Evolutionary conservation across 2,113 vertebrate genomes (phyloP).

Genomic region (Salvator merianae): DNA sequence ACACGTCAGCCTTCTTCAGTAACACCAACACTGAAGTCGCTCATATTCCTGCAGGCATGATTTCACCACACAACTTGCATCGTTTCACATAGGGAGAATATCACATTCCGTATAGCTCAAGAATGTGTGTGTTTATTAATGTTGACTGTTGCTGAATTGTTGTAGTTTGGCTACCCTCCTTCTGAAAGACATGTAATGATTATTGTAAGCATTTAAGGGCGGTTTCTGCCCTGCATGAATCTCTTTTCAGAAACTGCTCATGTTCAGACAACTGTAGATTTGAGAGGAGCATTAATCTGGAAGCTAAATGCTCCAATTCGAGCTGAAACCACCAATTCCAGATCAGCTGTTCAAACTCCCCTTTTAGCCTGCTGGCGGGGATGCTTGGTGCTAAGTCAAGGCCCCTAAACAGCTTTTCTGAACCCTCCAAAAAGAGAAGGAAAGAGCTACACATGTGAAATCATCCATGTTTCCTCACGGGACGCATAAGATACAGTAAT

Average conservation of each 20-base stretch:
- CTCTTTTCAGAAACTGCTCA: slow-evolving; percentile 34
- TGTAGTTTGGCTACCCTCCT: not conserved
- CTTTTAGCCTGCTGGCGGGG: slow-evolving; percentile 16
- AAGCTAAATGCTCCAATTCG: slow-evolving; percentile 34
- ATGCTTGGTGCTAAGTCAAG: slow-evolving; percentile 18
- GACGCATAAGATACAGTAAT: slow-evolving; percentile 1
- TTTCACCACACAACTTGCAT: slow-evolving; percentile 33
- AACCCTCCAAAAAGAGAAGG: slow-evolving; percentile 7
- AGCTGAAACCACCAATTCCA: slow-evolving; percentile 34
- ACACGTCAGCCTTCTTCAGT: no score
- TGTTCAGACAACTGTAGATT: slow-evolving; percentile 23
- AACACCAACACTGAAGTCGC: no score
- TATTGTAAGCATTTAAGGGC: not conserved
- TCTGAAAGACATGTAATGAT: not conserved
- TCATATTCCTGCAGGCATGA: slow-evolving; percentile 9
- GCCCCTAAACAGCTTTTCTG: slow-evolving; percentile 10
- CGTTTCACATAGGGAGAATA: not conserved
- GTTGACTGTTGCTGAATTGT: not conserved
- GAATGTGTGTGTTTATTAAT: not conserved
- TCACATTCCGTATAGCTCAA: not conserved
- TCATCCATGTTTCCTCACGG: not conserved
- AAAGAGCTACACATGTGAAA: slow-evolving; percentile 5
- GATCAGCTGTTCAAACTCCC: slow-evolving; percentile 31
- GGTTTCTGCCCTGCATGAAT: slow-evolving; percentile 24
- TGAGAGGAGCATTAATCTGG: slow-evolving; percentile 11